Evolutionary conservation across 2,797 vertebrate genomes (phyloP).

Genomic region (Paratrypauchen microcephalus): DNA sequence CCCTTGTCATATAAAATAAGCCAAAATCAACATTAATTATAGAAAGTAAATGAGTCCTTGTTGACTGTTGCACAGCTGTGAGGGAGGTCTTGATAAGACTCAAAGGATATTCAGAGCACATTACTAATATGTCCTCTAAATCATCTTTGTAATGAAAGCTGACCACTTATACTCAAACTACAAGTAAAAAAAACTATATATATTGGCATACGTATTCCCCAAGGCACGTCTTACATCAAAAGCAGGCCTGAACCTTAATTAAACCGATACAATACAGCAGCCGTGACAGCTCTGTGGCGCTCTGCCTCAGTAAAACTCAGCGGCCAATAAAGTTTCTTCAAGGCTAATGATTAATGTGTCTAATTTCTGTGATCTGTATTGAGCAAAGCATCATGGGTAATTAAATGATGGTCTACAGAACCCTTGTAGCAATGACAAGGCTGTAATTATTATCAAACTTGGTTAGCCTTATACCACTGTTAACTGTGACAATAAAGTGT

Average conservation of each 20-base stretch:
- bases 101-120: constrained; percentile 16
- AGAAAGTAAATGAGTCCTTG: constrained; percentile 42
- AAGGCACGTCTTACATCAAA: constrained; percentile 55
- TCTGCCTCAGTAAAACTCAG: constrained; percentile 56
- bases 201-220: constrained; percentile 46
- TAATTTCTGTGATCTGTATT: constrained; percentile 64
- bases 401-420: constrained; percentile 64
- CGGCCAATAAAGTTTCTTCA: constrained; percentile 63
- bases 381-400: constrained; percentile 65
- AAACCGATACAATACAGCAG: constrained; percentile 57
- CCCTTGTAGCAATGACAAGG: constrained; percentile 59
- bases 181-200: constrained; percentile 31
- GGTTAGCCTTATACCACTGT: constrained; percentile 46
- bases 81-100: constrained; percentile 12
- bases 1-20: constrained; percentile 23
- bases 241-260: constrained; percentile 62
- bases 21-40: constrained; percentile 54
- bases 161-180: constrained; percentile 23
- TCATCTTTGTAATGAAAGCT: constrained; percentile 27
- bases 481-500: constrained; percentile 63
- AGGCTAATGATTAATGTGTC: constrained; percentile 67
- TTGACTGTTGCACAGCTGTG: constrained; percentile 24
- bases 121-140: constrained; percentile 35
- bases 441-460: constrained; percentile 61
- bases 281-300: constrained; percentile 51